These are phyloP conservation scores for Notothenia rossii DNA, from an alignment of 2,113 vertebrate genomes.

Conservation along the genomic window DNA sequence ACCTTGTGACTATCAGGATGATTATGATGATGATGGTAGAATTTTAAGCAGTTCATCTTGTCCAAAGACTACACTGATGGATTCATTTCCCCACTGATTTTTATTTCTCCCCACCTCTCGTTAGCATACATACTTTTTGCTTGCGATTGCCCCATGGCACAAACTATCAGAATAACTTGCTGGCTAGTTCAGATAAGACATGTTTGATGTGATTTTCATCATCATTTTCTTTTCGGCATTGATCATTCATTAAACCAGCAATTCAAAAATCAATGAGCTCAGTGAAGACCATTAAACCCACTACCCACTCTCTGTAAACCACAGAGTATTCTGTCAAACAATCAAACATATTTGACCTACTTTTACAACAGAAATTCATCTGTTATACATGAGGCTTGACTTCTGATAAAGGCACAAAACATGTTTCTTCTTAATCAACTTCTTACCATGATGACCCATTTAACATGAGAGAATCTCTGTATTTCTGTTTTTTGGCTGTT, in stretches of 20 bases:
- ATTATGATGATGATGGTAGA: constrained; percentile 36
- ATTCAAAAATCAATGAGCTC: constrained; percentile 42
- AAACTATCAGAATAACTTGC: constrained; percentile 51
- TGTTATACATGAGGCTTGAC: background rate
- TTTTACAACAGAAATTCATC: background rate
- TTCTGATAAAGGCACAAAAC: too few species aligned
- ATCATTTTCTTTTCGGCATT: constrained; percentile 57
- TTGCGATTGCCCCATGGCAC: constrained; percentile 46
- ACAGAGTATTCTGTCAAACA: background rate
- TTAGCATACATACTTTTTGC: constrained; percentile 56
- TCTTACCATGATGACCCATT: background rate
- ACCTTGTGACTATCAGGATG: constrained; percentile 55
- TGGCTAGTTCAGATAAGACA: constrained; percentile 64
- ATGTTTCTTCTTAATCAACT: background rate
- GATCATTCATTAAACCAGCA: constrained; percentile 45
- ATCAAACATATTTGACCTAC: background rate
- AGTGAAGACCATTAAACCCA: constrained; percentile 21
- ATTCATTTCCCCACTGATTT: constrained; percentile 36
- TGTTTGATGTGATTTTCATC: constrained; percentile 47
- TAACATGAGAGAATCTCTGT: background rate
- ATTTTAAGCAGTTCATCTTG: constrained; percentile 64
- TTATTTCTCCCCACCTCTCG: constrained; percentile 25
- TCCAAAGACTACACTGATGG: constrained; percentile 36
- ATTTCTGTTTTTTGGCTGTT: background rate
- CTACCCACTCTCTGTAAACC: background rate